Evolutionary conservation across 2,113 vertebrate species (phyloP).

Genomic region (Geococcyx californianus): DNA sequence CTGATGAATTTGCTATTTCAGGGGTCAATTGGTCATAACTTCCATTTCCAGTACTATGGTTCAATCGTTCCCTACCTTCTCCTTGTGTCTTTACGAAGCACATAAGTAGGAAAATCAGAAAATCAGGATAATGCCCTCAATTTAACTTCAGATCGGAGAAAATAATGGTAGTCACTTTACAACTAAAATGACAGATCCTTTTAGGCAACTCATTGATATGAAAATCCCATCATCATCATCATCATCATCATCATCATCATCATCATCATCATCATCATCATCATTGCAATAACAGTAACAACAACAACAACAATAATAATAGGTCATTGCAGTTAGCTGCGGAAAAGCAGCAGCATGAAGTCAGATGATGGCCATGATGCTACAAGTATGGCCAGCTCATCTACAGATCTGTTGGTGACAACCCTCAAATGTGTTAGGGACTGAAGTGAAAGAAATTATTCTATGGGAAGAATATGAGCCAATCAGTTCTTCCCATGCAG

Average conservation of each 20-base stretch:
- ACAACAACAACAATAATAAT: too few species aligned
- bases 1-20: neutral
- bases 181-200: neutral
- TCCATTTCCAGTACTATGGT: neutral
- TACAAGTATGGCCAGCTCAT: neutral
- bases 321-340: neutral
- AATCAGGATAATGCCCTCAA: neutral
- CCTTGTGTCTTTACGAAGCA: neutral
- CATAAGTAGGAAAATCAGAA: neutral
- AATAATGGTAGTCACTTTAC: neutral
- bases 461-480: neutral
- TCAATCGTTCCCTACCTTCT: neutral
- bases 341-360: neutral
- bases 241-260: too few species aligned
- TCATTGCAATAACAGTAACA: too few species aligned
- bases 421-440: neutral
- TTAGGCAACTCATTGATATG: neutral
- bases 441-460: neutral
- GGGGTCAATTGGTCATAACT: neutral
- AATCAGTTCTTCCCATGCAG: rapidly evolving
- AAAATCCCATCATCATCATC: too few species aligned
- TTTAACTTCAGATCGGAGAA: neutral
- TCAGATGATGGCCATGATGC: neutral
- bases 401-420: neutral
- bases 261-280: too few species aligned